Conservation (phyloP, 2,888 invertebrate genomes). For the Epistrophe eligans region DNA sequence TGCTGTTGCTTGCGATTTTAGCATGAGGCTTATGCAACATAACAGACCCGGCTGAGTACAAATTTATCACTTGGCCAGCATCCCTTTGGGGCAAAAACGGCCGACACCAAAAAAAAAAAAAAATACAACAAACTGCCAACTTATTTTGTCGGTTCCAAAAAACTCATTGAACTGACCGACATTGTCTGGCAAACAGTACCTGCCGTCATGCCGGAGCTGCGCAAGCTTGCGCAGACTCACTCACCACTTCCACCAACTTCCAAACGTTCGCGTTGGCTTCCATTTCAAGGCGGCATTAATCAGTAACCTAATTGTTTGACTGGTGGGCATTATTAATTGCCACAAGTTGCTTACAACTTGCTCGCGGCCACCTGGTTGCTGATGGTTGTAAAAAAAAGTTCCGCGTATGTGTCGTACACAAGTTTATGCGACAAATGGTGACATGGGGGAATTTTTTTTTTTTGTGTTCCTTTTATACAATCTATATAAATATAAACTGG, state of each 20-base stretch:
- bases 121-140: constrained; percentile 5
- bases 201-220: constrained; percentile 7
- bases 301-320: constrained; percentile 76
- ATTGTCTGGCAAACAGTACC: constrained; percentile 35
- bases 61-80: constrained; percentile 69
- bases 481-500: background rate
- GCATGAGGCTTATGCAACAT: constrained; percentile 57
- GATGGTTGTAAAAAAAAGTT: constrained; percentile 46
- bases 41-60: constrained; percentile 17
- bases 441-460: constrained; percentile 51
- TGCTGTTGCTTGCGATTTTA: background rate
- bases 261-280: constrained; percentile 26
- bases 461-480: background rate
- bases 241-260: background rate
- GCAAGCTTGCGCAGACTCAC: constrained; percentile 39
- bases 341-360: constrained; percentile 73
- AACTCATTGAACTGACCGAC: constrained; percentile 67
- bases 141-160: constrained; percentile 24
- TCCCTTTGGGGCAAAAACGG: constrained; percentile 62
- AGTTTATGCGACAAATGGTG: constrained; percentile 75
- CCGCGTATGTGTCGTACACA: constrained; percentile 63
- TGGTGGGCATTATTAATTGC: constrained; percentile 75
- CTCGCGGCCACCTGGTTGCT: constrained; percentile 71
- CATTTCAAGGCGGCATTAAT: constrained; percentile 73
- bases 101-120: constrained; percentile 31